Percentiles rank a stretch among this genome's conserved stretches.
Conservation (phyloP, 2,113 vertebrate species). For the Solenodon paradoxus region DNA sequence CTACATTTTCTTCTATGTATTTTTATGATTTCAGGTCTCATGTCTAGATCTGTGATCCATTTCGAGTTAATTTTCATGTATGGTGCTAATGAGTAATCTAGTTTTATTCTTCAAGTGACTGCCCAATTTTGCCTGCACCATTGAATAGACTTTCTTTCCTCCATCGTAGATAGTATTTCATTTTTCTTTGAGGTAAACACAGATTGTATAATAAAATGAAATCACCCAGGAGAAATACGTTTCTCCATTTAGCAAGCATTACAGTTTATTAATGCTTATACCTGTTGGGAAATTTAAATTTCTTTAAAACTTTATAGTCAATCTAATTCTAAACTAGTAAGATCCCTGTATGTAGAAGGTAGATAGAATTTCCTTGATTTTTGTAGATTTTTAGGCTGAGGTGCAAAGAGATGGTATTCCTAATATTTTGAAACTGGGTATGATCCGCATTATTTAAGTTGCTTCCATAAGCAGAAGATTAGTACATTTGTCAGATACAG, state of each 20-base stretch:
- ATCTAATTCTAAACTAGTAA: background rate
- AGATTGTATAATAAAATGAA: constrained; percentile 42
- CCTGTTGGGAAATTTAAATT: background rate
- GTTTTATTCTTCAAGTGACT: no score
- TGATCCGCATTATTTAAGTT: background rate
- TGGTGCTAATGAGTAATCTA: no score
- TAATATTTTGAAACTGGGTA: background rate
- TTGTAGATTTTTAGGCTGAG: background rate
- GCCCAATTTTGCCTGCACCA: no score
- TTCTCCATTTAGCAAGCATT: constrained; percentile 1
- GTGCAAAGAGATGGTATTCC: background rate
- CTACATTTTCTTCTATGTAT: no score
- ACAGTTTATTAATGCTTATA: background rate
- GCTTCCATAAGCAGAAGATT: background rate
- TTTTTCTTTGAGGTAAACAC: constrained; percentile 11
- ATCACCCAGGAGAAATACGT: constrained; percentile 40
- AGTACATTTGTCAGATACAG: background rate
- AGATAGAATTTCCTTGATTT: background rate
- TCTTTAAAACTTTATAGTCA: background rate
- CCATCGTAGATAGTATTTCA: no score
- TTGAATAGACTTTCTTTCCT: no score
- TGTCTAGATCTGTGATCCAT: no score
- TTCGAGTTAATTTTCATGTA: no score
- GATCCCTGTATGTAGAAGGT: background rate
- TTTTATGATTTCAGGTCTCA: no score